Base-by-base conservation (phyloP, 2,888 invertebrate species). In the Escarpia spicata region DNA sequence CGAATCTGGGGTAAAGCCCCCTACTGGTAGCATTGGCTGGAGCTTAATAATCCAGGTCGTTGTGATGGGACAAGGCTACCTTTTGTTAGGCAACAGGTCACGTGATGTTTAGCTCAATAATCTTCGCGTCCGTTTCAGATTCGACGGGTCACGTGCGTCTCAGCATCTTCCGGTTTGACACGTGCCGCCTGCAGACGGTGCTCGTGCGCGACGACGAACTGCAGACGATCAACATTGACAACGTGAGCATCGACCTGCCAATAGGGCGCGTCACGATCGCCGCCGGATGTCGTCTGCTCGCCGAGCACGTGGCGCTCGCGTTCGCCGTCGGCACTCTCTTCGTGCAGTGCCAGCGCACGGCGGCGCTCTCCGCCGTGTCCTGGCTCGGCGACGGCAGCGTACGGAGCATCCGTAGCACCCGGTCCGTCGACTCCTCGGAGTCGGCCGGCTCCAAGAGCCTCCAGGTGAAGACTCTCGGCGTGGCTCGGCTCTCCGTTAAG, bases 301-400 rank as follows among this genome's bases (percentile, higher is more conserved):
- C 93, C 37, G 93, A 93, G 90, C 75, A 93, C 43, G 26, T 94
- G 43, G 90, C 93, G 12, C 93, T 94, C 91, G 94, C 94, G 3
- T 94, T 93, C 92, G 91, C 93, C 89, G 93, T 93, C 15, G 94
- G 94, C n/a, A 92, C 93, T 10, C 37, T 94, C 89, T 94, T 92
- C 92, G 91, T 94, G 19, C 37, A 92, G 26, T 92, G 92, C 19
- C 94, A 94, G 92, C 75, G 89, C 15, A 37, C 91, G 15, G 92
- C 92, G 91, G 91, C 45, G 43, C n/a, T 92, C 43, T 26, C 90
- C 31, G 12, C 43, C 37, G 52, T 91, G 90, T 26, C 60, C 37
- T 37, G 89, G 43, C n/a, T 15, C 12, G 45, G 45, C 9, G 37
- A 37, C 43, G 75, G 37, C 43, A 37, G 37, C 89, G 92, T 43